These are phyloP conservation scores for Macquaria australasica DNA, from an alignment of 2,113 vertebrate species.

Conservation along the genomic window DNA sequence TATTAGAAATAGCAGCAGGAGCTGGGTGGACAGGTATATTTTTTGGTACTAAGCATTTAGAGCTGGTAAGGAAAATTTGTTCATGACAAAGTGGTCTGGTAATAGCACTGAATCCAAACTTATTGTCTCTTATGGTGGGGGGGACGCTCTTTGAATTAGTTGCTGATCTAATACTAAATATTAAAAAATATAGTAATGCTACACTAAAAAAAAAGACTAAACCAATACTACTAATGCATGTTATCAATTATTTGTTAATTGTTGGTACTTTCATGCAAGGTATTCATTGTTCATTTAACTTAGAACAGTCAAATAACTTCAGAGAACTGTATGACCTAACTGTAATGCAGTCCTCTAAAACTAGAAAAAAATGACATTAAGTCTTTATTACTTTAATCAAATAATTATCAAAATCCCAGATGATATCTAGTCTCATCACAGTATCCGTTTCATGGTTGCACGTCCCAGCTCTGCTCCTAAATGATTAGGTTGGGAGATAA, in stretches of 20 bases:
- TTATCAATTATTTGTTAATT: background rate
- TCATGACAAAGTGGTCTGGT: background rate
- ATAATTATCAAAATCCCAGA: constrained; percentile 24
- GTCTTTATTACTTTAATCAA: constrained; percentile 30
- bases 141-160: background rate
- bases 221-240: background rate
- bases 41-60: background rate
- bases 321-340: background rate
- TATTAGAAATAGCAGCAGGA: background rate
- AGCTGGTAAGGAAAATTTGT: background rate
- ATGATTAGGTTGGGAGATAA: constrained; percentile 37
- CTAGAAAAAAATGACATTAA: constrained; percentile 7
- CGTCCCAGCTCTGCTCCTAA: constrained; percentile 26
- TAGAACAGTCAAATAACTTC: background rate
- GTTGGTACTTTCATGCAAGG: background rate
- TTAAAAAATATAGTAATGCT: background rate
- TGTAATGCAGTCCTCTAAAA: background rate
- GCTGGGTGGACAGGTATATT: too few relatives aligned
- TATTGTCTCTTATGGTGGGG: background rate
- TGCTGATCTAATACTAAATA: background rate
- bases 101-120: background rate
- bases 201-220: background rate
- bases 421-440: constrained; percentile 24
- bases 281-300: background rate
- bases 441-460: constrained; percentile 14